phyloP scores from a whole-genome alignment of 2,797 vertebrate genomes.

The Sciurus vulgaris region DNA sequence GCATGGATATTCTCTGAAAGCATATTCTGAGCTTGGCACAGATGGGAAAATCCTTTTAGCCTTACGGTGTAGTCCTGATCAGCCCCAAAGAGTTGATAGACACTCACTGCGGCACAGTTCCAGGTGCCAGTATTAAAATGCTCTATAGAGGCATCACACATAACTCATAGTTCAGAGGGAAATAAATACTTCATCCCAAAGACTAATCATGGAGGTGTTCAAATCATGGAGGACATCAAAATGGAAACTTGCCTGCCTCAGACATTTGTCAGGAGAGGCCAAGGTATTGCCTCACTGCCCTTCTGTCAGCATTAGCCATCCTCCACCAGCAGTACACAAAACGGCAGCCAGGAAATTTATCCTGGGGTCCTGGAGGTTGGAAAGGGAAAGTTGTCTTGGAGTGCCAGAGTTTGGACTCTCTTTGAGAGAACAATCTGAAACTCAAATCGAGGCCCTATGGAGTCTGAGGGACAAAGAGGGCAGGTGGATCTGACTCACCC shows the following conservation, averaged over 20 bases:
- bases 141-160: background rate
- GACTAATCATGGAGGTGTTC: background rate
- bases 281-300: too few species aligned
- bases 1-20: background rate
- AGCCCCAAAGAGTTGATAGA: background rate
- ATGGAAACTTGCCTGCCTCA: background rate
- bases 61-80: background rate
- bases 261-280: too few species aligned
- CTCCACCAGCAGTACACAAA: background rate
- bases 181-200: background rate
- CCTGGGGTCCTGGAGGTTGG: background rate
- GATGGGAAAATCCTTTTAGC: background rate
- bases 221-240: accelerated
- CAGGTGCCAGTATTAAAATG: background rate
- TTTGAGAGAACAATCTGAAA: background rate
- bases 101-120: background rate
- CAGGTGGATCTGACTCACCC: background rate
- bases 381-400: background rate
- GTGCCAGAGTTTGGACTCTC: background rate
- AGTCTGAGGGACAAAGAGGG: too few species aligned
- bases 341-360: background rate
- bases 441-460: accelerated
- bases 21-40: background rate
- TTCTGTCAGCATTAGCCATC: background rate
- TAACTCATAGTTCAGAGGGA: background rate